These are phyloP conservation scores for Orycteropus afer DNA, from an alignment of 2,113 vertebrate genomes.

Conservation along the genomic window DNA sequence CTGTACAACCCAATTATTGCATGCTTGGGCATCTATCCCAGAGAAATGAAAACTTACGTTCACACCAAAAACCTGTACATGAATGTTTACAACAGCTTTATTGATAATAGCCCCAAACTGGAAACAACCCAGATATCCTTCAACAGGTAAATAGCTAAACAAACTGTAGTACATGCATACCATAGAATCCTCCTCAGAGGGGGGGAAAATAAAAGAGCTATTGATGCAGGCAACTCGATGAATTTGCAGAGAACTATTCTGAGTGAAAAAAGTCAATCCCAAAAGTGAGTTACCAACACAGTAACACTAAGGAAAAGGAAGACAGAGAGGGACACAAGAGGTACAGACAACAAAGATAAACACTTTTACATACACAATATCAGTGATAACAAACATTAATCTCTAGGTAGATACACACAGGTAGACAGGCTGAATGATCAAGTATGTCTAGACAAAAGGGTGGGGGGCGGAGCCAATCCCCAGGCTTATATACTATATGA, in stretches of 20 bases:
- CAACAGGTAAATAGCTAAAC: background rate
- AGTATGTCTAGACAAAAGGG: no score
- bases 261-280: background rate
- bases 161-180: background rate
- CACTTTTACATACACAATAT: no score
- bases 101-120: background rate
- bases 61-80: background rate
- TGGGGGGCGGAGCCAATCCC: no score
- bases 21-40: background rate
- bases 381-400: no score
- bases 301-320: no score
- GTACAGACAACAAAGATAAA: no score
- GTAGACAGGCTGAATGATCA: no score
- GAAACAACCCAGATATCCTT: background rate
- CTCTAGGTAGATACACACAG: no score
- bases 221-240: background rate
- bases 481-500: background rate
- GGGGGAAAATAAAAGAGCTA: background rate
- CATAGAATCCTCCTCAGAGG: background rate
- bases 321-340: no score
- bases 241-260: background rate
- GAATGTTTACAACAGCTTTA: no score
- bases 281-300: no score
- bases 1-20: background rate
- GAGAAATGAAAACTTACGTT: background rate